Evolutionary conservation across 1,140 invertebrate genomes (phyloP), one percentile per base, ranked within the genome.

Genomic region (Lepeophtheirus salmonis): DNA sequence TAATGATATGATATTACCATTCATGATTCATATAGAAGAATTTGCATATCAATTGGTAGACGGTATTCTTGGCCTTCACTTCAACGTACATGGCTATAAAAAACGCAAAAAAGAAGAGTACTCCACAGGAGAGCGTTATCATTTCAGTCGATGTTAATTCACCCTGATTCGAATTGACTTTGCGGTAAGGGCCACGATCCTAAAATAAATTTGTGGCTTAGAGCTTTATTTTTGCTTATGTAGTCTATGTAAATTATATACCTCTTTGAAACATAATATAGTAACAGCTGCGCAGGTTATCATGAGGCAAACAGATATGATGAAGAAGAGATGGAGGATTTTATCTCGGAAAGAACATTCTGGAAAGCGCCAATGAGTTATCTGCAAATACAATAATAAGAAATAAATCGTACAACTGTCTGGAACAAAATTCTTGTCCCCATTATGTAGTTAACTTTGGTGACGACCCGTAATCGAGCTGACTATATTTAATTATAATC

Each of bases 51-150:
- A 77, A 67, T 59, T 74, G 68, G 63, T 76, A 76, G 14, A 77
- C 63, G 1, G 75, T 76, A 62, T 75, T 69, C 25, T 69, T 67
- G 14, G 75, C 76, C 63, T 77, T 77, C 17, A 77, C 75, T 65
- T 77, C 74, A 18, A 75, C 75, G 62, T 76, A 76, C 73, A 77
- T 77, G 30, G 75, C 74, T 6, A 77, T 67, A 66, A 77, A 77
- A 63, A 77, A 77, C 6, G 75, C 74, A 17, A 77, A 68, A 65
- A 77, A 77, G 65, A 77, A 77, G 22, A 75, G 65, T 3, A 77
- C 73, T 0, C 75, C 76, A 66, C 75, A 76, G 0, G 72, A 70
- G 16, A 77, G 67, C 1, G 75, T 77, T 4, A 77, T 70, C 13
- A 75, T 69, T 64, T 77, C 75, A 24, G 74, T 72, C 3, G 69